Percentiles rank a stretch among this genome's conserved stretches.
phyloP scores from a whole-genome alignment of 2,888 invertebrate genomes.

The Eilema caniola region DNA sequence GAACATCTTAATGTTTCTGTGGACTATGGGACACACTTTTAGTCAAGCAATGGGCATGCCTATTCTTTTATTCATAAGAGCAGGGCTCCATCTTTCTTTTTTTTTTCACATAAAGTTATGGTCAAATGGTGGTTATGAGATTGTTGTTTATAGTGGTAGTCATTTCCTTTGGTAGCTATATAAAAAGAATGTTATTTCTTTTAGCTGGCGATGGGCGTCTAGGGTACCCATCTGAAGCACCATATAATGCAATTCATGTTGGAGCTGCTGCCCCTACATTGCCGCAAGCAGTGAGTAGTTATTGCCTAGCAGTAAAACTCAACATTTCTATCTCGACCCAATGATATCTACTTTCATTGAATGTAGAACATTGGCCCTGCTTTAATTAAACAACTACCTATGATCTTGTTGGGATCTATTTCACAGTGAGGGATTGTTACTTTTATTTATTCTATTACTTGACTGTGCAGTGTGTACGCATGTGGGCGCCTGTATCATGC shows the following conservation, averaged over 20 bases:
- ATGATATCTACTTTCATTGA: not conserved
- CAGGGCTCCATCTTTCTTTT: too few species aligned
- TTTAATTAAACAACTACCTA: not conserved
- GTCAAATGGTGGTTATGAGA: too few species aligned
- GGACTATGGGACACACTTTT: too few species aligned
- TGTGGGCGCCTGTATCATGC: too few species aligned
- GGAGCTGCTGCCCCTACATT: slow-evolving; percentile 94
- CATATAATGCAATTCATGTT: slow-evolving; percentile 97
- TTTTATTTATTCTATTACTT: too few species aligned
- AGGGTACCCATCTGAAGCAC: slow-evolving; percentile 91
- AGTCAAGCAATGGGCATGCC: too few species aligned
- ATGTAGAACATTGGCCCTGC: too few species aligned
- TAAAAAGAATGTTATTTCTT: slow-evolving; percentile 16
- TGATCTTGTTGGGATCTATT: not conserved
- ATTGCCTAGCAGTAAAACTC: not conserved
- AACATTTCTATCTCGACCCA: not conserved
- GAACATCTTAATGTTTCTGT: too few species aligned
- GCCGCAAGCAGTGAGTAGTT: slow-evolving; percentile 90
- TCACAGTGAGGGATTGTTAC: not conserved
- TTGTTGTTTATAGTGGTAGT: too few species aligned
- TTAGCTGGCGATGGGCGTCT: slow-evolving; percentile 95
- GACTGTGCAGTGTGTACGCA: too few species aligned
- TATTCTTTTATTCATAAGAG: too few species aligned
- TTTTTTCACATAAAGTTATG: too few species aligned
- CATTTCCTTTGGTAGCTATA: not conserved